These are phyloP conservation scores for Apodemia mormo DNA, from an alignment of 2,888 invertebrate genomes.

Conservation along the genomic window DNA sequence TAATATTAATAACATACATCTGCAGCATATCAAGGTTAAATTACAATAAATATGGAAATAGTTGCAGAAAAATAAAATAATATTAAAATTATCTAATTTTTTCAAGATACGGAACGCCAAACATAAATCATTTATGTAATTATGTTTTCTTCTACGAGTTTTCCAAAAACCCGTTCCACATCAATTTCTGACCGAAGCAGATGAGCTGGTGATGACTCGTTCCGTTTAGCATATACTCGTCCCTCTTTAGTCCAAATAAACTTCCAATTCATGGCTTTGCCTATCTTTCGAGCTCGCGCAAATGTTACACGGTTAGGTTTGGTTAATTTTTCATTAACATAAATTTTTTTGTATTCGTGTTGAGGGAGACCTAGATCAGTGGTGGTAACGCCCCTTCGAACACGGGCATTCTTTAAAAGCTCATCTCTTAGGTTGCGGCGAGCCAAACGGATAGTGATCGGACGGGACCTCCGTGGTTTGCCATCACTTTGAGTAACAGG, in stretches of 20 bases:
- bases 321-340: constrained; percentile 25
- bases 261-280: constrained; percentile 17
- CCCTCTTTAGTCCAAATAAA: constrained; percentile 24
- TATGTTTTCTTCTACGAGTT: neutral
- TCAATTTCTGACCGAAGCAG: neutral
- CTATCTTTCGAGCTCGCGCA: constrained; percentile 17
- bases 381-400: constrained; percentile 6
- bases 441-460: neutral
- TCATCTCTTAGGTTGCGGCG: neutral
- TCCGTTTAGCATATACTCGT: constrained; percentile 21
- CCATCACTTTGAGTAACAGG: neutral
- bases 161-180: neutral
- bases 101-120: neutral
- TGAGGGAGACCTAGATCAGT: constrained; percentile 1
- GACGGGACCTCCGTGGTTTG: neutral
- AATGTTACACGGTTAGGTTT: constrained; percentile 22
- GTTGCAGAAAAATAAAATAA: neutral
- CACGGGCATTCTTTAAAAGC: neutral
- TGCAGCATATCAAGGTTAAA: neutral
- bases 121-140: neutral
- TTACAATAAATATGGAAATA: neutral
- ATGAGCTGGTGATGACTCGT: neutral
- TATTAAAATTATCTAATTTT: neutral
- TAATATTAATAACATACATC: too few relatives aligned
- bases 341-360: constrained; percentile 1